These are phyloP conservation scores for Candoia aspera DNA, from an alignment of 2,113 vertebrate species.

Conservation along the genomic window DNA sequence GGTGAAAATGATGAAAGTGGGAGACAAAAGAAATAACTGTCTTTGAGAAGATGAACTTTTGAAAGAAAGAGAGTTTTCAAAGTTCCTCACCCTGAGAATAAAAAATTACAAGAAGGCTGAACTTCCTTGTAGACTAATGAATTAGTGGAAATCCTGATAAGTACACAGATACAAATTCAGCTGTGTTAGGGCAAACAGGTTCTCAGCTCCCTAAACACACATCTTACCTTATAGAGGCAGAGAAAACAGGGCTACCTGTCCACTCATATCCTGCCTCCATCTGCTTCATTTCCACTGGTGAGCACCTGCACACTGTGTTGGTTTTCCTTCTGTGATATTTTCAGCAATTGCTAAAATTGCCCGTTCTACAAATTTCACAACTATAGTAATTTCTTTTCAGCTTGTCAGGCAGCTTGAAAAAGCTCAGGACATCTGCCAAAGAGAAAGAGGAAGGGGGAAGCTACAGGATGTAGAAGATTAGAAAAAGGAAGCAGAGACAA, in stretches of 20 bases:
- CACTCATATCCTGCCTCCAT: not conserved
- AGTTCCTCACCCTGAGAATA: not conserved
- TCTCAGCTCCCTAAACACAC: not conserved
- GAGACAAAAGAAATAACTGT: too few species aligned
- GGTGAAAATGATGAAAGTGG: not conserved
- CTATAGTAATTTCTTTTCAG: not conserved
- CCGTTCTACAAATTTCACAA: not conserved
- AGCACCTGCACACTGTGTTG: not conserved
- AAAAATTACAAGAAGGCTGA: not conserved
- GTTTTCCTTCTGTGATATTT: not conserved
- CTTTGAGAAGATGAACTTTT: not conserved
- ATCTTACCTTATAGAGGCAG: not conserved
- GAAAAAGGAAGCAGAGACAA: not conserved
- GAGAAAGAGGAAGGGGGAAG: not conserved
- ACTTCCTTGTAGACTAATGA: not conserved
- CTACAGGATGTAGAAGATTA: not conserved
- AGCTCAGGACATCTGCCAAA: not conserved
- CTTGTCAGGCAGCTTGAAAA: not conserved
- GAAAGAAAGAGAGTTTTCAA: not conserved
- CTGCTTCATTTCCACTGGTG: not conserved
- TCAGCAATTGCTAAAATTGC: slow-evolving; percentile 2
- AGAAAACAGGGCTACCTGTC: not conserved
- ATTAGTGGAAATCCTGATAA: not conserved
- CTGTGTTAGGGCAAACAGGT: not conserved
- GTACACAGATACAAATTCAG: not conserved